Evolutionary conservation across 2,113 vertebrate species (phyloP).

Genomic region (Microcebus griseorufus): DNA sequence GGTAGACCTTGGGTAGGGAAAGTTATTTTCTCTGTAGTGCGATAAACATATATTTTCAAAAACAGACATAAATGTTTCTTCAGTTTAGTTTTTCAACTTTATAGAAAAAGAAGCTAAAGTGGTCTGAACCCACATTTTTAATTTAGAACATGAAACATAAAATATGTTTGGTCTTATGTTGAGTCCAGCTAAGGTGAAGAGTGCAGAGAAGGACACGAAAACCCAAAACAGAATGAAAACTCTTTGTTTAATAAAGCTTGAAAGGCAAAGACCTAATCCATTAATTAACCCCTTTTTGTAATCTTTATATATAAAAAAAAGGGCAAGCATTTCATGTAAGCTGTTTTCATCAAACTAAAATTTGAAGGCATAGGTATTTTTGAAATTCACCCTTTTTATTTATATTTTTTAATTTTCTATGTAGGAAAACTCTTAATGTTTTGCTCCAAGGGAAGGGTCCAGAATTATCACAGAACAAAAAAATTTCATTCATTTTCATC

Average conservation of each 20-base stretch:
- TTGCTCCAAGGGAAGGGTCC: not conserved
- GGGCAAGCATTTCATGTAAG: not conserved
- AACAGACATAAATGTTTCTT: not conserved
- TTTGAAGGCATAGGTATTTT: not conserved
- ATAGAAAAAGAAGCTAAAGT: slow-evolving; percentile 34
- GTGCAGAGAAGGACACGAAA: not conserved
- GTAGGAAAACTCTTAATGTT: not conserved
- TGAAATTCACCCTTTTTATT: not conserved
- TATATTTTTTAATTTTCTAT: not conserved
- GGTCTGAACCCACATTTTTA: not conserved
- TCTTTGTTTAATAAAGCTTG: not conserved
- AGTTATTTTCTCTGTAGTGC: not conserved
- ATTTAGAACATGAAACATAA: not conserved
- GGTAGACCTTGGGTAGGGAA: not conserved
- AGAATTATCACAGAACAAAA: not conserved
- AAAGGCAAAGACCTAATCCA: not conserved
- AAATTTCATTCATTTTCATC: not conserved
- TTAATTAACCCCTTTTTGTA: not conserved
- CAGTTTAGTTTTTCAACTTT: not conserved
- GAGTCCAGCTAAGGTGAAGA: not conserved
- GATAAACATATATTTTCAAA: not conserved
- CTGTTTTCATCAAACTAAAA: not conserved
- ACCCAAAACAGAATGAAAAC: not conserved
- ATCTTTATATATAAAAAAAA: not conserved
- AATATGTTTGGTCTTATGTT: not conserved